Evolutionary conservation across 1,140 invertebrate genomes (phyloP).

Genomic region (Rhysida immarginata): DNA sequence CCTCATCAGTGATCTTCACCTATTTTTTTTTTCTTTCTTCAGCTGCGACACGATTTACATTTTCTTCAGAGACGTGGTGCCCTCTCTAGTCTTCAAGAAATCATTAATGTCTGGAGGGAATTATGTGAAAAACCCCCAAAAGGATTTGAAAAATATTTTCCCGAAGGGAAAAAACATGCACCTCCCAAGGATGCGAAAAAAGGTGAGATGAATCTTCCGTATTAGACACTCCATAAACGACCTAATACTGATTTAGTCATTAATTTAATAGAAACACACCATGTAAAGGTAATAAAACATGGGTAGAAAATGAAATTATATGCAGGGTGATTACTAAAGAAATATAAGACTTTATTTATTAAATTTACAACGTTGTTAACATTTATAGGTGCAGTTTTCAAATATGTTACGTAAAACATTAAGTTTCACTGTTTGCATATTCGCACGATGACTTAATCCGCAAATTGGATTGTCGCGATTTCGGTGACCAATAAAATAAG

Average conservation of each 20-base stretch:
- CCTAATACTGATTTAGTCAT: background rate
- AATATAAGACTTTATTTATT: background rate
- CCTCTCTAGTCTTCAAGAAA: constrained; percentile 22
- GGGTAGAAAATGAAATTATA: background rate
- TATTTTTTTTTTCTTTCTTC: background rate
- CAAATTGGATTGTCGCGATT: no score
- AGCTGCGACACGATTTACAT: background rate
- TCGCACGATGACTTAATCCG: no score
- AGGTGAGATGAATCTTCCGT: constrained; percentile 1
- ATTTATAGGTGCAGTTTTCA: no score
- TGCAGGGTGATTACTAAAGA: background rate
- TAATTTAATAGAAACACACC: background rate
- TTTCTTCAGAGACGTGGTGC: background rate
- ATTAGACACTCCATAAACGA: background rate
- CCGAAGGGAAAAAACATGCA: constrained; percentile 25
- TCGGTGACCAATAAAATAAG: no score
- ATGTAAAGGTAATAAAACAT: background rate
- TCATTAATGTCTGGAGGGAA: constrained; percentile 37
- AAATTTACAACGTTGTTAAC: background rate
- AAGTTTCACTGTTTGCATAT: no score
- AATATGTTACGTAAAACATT: no score
- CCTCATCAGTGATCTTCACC: background rate
- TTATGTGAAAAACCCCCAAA: constrained; percentile 62
- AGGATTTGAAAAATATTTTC: constrained; percentile 84
- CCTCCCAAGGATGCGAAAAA: constrained; percentile 21